Evolutionary conservation across 2,113 vertebrate species (phyloP).

Genomic region (Aix galericulata): DNA sequence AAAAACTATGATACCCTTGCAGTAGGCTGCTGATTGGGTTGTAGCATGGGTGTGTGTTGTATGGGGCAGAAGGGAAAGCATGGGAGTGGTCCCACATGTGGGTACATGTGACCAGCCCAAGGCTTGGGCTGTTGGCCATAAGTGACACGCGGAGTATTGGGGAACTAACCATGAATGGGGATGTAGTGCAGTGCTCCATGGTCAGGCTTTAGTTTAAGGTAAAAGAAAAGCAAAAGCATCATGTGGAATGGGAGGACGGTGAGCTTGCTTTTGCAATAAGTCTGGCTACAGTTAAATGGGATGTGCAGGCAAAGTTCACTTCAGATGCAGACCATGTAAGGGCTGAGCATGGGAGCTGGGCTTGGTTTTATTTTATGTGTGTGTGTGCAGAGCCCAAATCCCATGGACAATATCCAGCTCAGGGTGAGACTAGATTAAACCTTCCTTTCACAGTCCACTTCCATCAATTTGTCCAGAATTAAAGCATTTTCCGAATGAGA

Average conservation of each 20-base stretch:
- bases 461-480: background rate
- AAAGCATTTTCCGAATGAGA: background rate
- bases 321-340: rapidly evolving
- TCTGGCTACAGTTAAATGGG: rapidly evolving
- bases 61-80: background rate
- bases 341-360: background rate
- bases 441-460: background rate
- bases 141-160: rapidly evolving
- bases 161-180: rapidly evolving
- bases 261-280: background rate
- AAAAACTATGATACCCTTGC: background rate
- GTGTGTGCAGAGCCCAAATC: background rate
- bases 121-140: background rate
- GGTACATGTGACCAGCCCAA: rapidly evolving
- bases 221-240: background rate
- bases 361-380: background rate
- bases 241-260: background rate
- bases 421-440: background rate
- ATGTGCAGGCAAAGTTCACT: rapidly evolving
- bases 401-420: background rate
- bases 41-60: rapidly evolving
- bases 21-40: background rate
- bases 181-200: rapidly evolving
- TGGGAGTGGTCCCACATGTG: rapidly evolving
- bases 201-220: background rate